phyloP scores from a whole-genome alignment of 2,888 invertebrate genomes.

The Chromoteleia sp. region DNA sequence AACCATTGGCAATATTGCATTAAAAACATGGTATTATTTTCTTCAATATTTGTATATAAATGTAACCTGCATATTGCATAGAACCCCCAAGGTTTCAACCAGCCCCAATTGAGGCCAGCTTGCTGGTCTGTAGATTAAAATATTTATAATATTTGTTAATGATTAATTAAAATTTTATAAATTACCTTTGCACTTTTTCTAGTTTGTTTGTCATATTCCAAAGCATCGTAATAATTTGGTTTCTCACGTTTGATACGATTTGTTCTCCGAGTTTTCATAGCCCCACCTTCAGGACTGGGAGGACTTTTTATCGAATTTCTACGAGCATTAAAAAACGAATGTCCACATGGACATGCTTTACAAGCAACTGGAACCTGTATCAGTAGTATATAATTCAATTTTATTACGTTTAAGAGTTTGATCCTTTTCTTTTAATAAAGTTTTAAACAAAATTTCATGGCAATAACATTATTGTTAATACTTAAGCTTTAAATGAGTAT shows the following conservation, averaged over 20 bases:
- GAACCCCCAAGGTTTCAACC: too few relatives aligned
- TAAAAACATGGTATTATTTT: too few relatives aligned
- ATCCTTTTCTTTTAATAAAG: too few relatives aligned
- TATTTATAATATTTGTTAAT: background rate
- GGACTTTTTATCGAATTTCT: constrained; percentile 85
- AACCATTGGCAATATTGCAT: too few relatives aligned
- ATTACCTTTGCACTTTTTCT: constrained; percentile 86
- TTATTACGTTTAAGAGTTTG: too few relatives aligned
- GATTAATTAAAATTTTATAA: too few relatives aligned
- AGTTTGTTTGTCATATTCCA: constrained; percentile 92
- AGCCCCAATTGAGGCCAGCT: too few relatives aligned
- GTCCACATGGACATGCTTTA: constrained; percentile 93
- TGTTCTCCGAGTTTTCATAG: constrained; percentile 87
- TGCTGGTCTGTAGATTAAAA: constrained; percentile 1
- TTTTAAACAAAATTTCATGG: too few relatives aligned
- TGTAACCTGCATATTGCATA: too few relatives aligned
- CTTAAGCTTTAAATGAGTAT: too few relatives aligned
- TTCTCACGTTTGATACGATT: constrained; percentile 91
- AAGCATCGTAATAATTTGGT: constrained; percentile 93
- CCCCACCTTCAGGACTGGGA: constrained; percentile 82
- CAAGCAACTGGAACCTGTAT: constrained; percentile 92
- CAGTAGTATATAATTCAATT: constrained; percentile 3
- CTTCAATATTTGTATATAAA: too few relatives aligned
- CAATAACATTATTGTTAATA: too few relatives aligned
- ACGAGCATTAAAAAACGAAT: constrained; percentile 91